Base-by-base conservation (phyloP, 92 coral and sea anemone species). In the Pocillopora meandrina region DNA sequence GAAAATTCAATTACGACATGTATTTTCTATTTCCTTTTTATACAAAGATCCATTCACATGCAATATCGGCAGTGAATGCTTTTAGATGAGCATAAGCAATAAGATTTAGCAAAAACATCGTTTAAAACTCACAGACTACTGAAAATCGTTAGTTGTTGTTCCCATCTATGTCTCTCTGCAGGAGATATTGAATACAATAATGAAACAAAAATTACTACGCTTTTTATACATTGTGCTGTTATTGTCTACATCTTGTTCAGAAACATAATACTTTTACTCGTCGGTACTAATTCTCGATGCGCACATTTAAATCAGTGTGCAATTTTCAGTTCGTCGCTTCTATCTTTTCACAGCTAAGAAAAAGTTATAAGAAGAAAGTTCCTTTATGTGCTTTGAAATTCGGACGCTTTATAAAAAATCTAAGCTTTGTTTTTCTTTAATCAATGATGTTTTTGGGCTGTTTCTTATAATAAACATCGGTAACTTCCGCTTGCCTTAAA, bases 171-270 rank as follows among this genome's bases (percentile, higher is more conserved):
- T 12, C 17, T 78, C 71, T n/a, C 72, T 14, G 35, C 20, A 71
- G 82, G 82, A 78, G 71, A 78, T 52, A 62, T 18, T 52, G 58
- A 78, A 61, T 60, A 57, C 63, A 5, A 65, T 60, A 62, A 26
- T 55, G 49, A 20, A 65, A 64, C 17, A 16, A n/a, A 65, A 20
- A 14, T 4, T 1, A 74, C 10, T 34, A 70, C 42, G 55, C 35
- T 70, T 34, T 70, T 70, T 70, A 55, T 70, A 70, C 21, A 55
- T 15, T 14, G 17, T 70, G 20, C 21, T 68, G 47, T 36, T 70
- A 36, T 36, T 70, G 74, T 70, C 2, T 6, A 55, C 14, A 42
- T 5, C 74, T 70, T 23, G 56, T 70, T 70, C 1, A 55, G 56
- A 20, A 15, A 14, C 26, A 14, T 36, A 70, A 70, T 70, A 70